These are phyloP conservation scores for Drosophila atroscutellata DNA, from an alignment of 2,888 invertebrate species.

Conservation along the genomic window DNA sequence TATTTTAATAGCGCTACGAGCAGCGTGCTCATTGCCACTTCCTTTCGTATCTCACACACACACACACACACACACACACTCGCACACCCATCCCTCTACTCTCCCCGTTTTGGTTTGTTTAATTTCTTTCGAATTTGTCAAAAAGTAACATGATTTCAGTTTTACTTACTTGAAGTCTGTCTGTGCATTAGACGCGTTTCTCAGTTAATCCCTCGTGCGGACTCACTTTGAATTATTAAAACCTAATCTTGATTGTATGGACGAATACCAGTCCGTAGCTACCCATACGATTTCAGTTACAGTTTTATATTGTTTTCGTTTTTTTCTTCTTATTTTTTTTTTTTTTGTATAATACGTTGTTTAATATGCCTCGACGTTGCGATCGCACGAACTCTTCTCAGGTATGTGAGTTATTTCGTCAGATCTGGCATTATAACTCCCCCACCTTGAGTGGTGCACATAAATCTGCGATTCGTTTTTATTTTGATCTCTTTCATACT, in stretches of 20 bases:
- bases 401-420: constrained; percentile 59
- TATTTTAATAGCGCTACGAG: constrained; percentile 75
- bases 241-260: constrained; percentile 75
- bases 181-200: constrained; percentile 59
- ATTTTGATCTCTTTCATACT: background rate
- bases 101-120: constrained; percentile 50
- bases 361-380: constrained; percentile 69
- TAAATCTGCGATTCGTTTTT: constrained; percentile 31
- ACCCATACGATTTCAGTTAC: constrained; percentile 44
- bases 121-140: constrained; percentile 77
- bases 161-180: constrained; percentile 58
- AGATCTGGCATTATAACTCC: constrained; percentile 41
- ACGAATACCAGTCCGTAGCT: constrained; percentile 1
- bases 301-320: constrained; percentile 20
- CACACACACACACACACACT: constrained; percentile 4
- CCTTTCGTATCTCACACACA: constrained; percentile 63
- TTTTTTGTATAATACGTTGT: constrained; percentile 17
- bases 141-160: constrained; percentile 78
- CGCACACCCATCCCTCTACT: constrained; percentile 13
- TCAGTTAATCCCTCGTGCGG: constrained; percentile 72
- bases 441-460: constrained; percentile 57
- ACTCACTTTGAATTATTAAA: constrained; percentile 79
- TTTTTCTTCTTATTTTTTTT: background rate
- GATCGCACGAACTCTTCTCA: constrained; percentile 73
- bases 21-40: constrained; percentile 71